Evolutionary conservation across 92 coral and sea anemone genomes (phyloP), one percentile per base, ranked within the genome.

Genomic region (Scolanthus callimorphus): DNA sequence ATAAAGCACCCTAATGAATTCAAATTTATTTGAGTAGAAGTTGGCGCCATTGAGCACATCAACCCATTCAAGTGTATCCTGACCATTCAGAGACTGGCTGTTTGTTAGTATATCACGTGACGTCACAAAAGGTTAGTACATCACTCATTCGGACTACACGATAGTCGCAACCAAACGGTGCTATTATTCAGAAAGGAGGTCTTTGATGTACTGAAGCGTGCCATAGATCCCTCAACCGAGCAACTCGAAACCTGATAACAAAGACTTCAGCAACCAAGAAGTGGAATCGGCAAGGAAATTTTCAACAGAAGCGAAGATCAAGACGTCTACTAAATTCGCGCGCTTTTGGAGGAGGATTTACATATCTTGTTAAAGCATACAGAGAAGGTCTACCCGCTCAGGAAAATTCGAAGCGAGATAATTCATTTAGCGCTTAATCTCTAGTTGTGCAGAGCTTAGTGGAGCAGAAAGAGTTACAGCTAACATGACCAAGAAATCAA

Each of bases 111-210:
- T 25, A 29, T 39, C 48, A 27, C 22, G 29, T 68, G 75, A 68
- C 75, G 65, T 68, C 75, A 68, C 75, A 68, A 68, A 49, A 20
- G 25, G 43, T 68, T 47, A 56, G 56, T 20, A 27, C 53, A 61
- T 41, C 75, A 43, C 57, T 45, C 26, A 20, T 44, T 25, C 13
- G 15, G 6, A 0, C 74, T 56, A 49, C 52, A 25, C 61, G 74
- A 15, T 34, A 6, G 41, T 15, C 41, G 41, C 8, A 15, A 34
- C 41, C 15, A 46, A 46, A 46, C 52, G 52, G 52, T 4, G 41
- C 11, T 20, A 46, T 46, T 46, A 46, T 46, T 46, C 41, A 6
- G 41, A 34, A 34, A n/a, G 41, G 41, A 6, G 22, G 4, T 4
- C 52, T 9, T 46, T 46, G 19, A 46, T 46, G 52, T 9, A 46